Percentiles rank a stretch among this genome's conserved stretches.
These are phyloP conservation scores for Rhyacichthys aspro DNA, from an alignment of 2,797 vertebrate genomes.

Conservation along the genomic window DNA sequence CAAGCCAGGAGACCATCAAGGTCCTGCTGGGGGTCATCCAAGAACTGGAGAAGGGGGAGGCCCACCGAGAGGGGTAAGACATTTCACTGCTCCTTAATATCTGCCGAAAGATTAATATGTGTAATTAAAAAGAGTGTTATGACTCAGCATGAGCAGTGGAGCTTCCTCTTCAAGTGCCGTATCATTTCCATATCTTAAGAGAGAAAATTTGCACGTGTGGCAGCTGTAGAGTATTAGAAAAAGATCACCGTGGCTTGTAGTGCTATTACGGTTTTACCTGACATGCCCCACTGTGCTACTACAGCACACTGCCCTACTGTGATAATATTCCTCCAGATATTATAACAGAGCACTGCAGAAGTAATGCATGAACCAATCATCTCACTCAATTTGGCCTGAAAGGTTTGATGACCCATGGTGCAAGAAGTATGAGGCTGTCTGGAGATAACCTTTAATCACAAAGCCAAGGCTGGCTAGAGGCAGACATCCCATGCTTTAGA, in stretches of 20 bases:
- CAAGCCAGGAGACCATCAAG: conserved; percentile 99
- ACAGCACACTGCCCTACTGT: conserved; percentile 27
- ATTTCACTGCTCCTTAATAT: conserved; percentile 9
- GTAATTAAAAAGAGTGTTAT: conserved; percentile 2
- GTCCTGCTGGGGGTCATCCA: conserved; percentile 98
- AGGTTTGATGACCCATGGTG: conserved; percentile 18
- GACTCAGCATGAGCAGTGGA: conserved; percentile 25
- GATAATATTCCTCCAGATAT: conserved; percentile 35
- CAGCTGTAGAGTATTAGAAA: conserved; percentile 10
- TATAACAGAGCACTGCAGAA: conserved; percentile 12
- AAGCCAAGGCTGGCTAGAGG: conserved; percentile 7
- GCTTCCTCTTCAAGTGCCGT: conserved; percentile 16
- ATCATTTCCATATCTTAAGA: conserved; percentile 13
- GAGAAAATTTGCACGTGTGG: conserved; percentile 5
- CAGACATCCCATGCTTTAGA: background rate
- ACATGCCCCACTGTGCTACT: conserved; percentile 16
- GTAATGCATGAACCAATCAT: conserved; percentile 28
- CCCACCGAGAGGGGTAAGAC: conserved; percentile 97
- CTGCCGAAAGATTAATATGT: background rate
- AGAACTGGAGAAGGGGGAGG: conserved; percentile 98
- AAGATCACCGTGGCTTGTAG: conserved; percentile 14
- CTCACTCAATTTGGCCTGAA: conserved; percentile 21
- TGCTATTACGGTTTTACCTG: conserved; percentile 39
- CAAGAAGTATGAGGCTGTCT: conserved; percentile 9
- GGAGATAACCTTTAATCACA: conserved; percentile 17